Evolutionary conservation across 2,888 invertebrate genomes (phyloP).

Genomic region (Pachycephus smyrnensis): DNA sequence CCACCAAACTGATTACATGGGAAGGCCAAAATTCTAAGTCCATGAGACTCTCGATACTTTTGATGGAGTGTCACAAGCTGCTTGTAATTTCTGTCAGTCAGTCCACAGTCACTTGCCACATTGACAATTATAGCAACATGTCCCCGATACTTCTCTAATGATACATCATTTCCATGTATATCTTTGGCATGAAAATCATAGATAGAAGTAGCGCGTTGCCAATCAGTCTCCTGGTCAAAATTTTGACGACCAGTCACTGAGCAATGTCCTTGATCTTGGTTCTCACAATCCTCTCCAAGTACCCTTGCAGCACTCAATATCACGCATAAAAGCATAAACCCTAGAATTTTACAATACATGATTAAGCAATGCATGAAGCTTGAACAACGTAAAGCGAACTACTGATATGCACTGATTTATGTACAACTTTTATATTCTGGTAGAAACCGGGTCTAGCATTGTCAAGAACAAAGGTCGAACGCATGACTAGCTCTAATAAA

Average conservation of each 20-base stretch:
- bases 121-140: conserved; percentile 87
- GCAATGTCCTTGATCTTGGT: not conserved
- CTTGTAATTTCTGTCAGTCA: conserved; percentile 84
- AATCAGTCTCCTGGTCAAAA: conserved; percentile 66
- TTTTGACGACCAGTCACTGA: not conserved
- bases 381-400: not conserved
- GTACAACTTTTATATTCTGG: not conserved
- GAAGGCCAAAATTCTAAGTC: conserved; percentile 75
- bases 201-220: conserved; percentile 76
- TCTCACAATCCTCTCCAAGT: not conserved
- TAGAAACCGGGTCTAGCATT: not conserved
- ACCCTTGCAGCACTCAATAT: not conserved
- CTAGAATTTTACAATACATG: conserved; percentile 6
- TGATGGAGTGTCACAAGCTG: conserved; percentile 82
- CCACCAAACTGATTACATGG: conserved; percentile 77
- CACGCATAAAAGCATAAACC: not conserved
- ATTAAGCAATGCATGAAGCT: not conserved
- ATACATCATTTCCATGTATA: conserved; percentile 84
- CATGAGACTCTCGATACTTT: conserved; percentile 76
- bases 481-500: not conserved
- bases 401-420: not conserved
- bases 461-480: not conserved
- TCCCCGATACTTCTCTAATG: conserved; percentile 82
- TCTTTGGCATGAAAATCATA: conserved; percentile 87
- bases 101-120: conserved; percentile 88